Conservation (phyloP, 30 jellyfish, hydroid and myxozoan species). For the Chrysaora quinquecirrha region DNA sequence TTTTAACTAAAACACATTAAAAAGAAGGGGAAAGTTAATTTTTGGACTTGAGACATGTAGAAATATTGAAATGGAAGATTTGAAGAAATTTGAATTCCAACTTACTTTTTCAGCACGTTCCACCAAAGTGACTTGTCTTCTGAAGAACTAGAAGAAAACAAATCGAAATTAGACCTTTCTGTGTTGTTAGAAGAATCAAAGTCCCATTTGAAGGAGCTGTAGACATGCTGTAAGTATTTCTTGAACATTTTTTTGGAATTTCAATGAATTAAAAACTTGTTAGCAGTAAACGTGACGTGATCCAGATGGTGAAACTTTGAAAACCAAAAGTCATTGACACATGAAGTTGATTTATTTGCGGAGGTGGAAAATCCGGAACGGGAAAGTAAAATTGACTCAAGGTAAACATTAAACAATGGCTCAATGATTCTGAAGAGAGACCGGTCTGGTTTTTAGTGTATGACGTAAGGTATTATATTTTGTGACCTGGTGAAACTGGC, state of each 20-base stretch:
- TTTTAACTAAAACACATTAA: too few species aligned
- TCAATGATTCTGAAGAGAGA: not conserved
- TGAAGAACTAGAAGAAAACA: slow-evolving; percentile 52
- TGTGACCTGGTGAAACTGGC: too few species aligned
- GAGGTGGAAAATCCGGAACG: slow-evolving; percentile 5
- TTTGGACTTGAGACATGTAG: too few species aligned
- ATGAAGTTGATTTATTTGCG: not conserved
- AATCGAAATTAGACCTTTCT: not conserved
- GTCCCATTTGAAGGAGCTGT: not conserved
- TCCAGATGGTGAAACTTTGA: too few species aligned
- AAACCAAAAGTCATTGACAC: too few species aligned
- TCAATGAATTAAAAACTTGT: slow-evolving; percentile 3
- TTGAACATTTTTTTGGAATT: not conserved
- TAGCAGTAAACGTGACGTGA: too few species aligned
- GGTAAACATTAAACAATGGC: not conserved
- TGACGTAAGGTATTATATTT: too few species aligned
- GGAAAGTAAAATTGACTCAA: not conserved
- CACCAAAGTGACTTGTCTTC: slow-evolving; percentile 96
- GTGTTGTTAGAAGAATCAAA: not conserved
- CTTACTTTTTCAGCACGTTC: slow-evolving; percentile 89
- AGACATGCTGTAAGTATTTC: not conserved
- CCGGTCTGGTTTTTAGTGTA: not conserved
- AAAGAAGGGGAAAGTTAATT: too few species aligned
- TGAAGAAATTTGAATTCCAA: too few species aligned
- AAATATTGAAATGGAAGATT: too few species aligned